These are phyloP conservation scores for Noctua comes DNA, from an alignment of 2,888 invertebrate species.

Conservation along the genomic window DNA sequence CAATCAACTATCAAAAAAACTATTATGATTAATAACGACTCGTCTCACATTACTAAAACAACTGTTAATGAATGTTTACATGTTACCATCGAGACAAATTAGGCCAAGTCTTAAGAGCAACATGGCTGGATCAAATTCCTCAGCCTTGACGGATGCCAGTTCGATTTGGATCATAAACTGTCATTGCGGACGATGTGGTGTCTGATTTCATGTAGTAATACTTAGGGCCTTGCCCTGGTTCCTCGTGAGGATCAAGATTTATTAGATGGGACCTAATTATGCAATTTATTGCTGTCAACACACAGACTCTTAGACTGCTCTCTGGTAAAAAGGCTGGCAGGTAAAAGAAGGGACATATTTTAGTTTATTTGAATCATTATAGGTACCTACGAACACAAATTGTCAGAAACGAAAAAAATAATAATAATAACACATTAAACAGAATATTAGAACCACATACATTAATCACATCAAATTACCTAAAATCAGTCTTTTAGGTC, in stretches of 20 bases:
- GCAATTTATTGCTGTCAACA: background rate
- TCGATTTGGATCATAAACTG: conserved; percentile 60
- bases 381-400: no score
- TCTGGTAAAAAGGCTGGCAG: background rate
- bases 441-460: no score
- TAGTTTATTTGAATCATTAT: no score
- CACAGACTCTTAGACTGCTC: background rate
- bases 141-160: conserved; percentile 67
- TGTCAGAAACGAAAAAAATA: no score
- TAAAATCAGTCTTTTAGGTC: no score
- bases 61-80: conserved; percentile 41
- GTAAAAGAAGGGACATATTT: background rate
- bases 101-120: conserved; percentile 59
- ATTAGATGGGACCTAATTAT: background rate
- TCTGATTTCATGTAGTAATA: conserved; percentile 53
- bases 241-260: background rate
- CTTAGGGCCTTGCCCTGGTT: conserved; percentile 27
- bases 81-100: conserved; percentile 56
- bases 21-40: conserved; percentile 10
- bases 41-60: conserved; percentile 42
- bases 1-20: background rate
- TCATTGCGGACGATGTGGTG: conserved; percentile 44
- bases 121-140: conserved; percentile 67
- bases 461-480: no score
- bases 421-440: no score